Conservation (phyloP, 2,888 invertebrate genomes). For the Troilus luridus region DNA sequence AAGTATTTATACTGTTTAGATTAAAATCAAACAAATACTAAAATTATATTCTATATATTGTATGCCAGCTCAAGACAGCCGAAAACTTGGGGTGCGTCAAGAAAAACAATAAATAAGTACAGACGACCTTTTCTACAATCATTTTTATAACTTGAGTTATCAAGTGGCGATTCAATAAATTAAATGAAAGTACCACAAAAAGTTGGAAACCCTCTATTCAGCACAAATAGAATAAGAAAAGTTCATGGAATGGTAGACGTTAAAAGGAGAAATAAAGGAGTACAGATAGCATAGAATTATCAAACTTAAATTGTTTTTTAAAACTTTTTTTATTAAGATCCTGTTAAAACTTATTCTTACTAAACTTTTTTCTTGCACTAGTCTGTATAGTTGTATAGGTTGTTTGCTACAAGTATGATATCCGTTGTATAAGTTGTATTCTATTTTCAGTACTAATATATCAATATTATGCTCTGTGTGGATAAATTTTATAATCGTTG, state of each 20-base stretch:
- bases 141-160: no score
- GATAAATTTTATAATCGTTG: no score
- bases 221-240: slow-evolving; percentile 12
- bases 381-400: background rate
- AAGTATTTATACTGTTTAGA: no score
- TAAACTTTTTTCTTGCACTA: background rate
- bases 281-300: background rate
- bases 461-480: no score
- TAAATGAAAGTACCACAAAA: background rate
- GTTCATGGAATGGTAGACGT: background rate
- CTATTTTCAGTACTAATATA: no score
- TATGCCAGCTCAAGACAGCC: no score
- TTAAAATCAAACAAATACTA: no score
- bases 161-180: background rate
- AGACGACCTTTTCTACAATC: no score
- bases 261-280: background rate
- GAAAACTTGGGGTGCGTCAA: no score
- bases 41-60: no score
- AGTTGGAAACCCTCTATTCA: background rate
- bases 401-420: background rate
- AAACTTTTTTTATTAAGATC: background rate
- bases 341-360: background rate
- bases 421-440: no score
- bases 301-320: slow-evolving; percentile 31
- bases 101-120: no score